These are phyloP conservation scores for Brachirus orientalis DNA, from an alignment of 2,113 vertebrate species.

Conservation along the genomic window DNA sequence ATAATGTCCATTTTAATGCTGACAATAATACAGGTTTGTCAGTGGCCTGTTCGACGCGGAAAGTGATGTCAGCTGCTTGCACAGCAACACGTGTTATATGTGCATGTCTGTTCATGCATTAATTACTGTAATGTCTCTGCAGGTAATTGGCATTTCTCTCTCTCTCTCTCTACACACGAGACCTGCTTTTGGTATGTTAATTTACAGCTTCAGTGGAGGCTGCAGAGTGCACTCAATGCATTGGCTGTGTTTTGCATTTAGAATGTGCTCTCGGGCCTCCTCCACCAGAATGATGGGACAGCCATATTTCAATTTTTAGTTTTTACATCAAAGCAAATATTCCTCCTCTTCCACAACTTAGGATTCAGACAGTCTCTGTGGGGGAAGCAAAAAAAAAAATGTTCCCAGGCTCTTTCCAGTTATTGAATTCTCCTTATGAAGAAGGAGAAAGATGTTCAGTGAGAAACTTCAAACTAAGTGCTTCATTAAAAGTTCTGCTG, in stretches of 20 bases:
- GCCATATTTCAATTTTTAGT: background rate
- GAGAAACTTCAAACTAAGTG: slow-evolving; percentile 7
- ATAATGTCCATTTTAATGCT: slow-evolving; percentile 11
- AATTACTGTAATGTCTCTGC: slow-evolving; percentile 35
- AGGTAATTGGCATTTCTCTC: slow-evolving; percentile 42
- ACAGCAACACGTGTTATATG: background rate
- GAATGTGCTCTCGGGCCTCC: slow-evolving; percentile 1
- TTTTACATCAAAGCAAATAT: slow-evolving; percentile 30
- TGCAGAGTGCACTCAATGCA: slow-evolving; percentile 9
- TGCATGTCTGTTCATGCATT: slow-evolving; percentile 4
- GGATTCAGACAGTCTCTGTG: background rate
- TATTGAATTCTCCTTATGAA: slow-evolving; percentile 26
- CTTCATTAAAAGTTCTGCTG: slow-evolving; percentile 12
- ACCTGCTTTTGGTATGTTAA: slow-evolving; percentile 46
- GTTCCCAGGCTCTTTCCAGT: background rate
- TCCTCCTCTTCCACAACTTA: slow-evolving; percentile 1
- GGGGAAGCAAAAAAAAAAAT: background rate
- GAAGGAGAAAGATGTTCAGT: slow-evolving; percentile 21
- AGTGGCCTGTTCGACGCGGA: slow-evolving; percentile 14
- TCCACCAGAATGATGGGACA: slow-evolving; percentile 9
- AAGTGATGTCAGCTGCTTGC: background rate
- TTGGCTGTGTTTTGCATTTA: slow-evolving; percentile 25
- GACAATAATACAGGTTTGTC: slow-evolving; percentile 1
- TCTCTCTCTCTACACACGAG: background rate
- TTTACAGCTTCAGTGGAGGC: slow-evolving; percentile 11